Base-by-base conservation (phyloP, 2,888 invertebrate genomes). In the Lordiphosa fenestrarum region DNA sequence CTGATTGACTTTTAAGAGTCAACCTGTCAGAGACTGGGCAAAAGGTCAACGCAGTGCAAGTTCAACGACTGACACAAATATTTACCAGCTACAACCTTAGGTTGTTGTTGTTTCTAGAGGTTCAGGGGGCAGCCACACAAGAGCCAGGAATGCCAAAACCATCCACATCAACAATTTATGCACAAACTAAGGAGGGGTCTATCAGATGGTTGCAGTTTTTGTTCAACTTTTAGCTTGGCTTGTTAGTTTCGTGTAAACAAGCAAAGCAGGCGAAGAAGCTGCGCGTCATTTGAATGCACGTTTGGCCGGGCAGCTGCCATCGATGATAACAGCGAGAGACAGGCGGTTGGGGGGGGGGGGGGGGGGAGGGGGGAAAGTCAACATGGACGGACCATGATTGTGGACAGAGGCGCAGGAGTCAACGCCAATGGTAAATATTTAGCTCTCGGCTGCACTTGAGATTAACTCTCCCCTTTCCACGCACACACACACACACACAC, bases 401-500 rank as follows among this genome's bases (percentile, higher is more conserved):
- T 51, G 60, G 50, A 44, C 9, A 50, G 44, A 62, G 59, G 39
- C 63, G 39, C 49, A 63, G 63, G 63, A 62, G 57, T 61, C 57
- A 68, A 60, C 60, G 71, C 58, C 67, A 83, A 72, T 72, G 65
- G 84, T 68, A 80, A 80, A 80, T 80, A 80, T 80, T 80, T 84
- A 81, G 74, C 81, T 83, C 84, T 78, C 66, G 84, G 81, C 84
- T 78, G 78, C 78, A 78, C 84, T 78, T 78, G 81, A 78, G 78
- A 78, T 83, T 80, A 83, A 83, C 80, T 80, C 38, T 51, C 62
- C 73, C 55, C 25, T 25, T 25, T 6, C 25, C 78, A 71, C 65
- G 47, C 15, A 15, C 15, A 15, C 15, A 15, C 15, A 15, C 15
- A 15, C 15, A 15, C 15, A 15, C 15, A 15, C 15, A 39, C 35